Evolutionary conservation across 2,888 invertebrate genomes (phyloP), one percentile per base, ranked within the genome.

Genomic region (Labia minor): DNA sequence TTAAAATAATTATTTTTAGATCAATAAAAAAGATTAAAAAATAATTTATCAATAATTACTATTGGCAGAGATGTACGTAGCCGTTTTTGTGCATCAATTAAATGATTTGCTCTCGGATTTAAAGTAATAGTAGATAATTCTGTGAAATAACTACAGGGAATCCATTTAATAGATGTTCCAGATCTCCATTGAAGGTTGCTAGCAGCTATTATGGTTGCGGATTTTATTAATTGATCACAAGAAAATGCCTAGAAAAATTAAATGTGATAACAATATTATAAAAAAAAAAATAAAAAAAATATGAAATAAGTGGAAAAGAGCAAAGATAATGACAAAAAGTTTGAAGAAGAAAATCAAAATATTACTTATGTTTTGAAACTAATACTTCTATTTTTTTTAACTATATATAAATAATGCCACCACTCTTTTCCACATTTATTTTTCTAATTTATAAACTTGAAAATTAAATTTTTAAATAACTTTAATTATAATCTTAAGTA

Each of bases 171-270:
- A 1, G 80, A 76, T 69, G 81, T 80, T 72, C 81, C 75, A 8
- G 74, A 73, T 70, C 84, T 77, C 78, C 83, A 83, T 74, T 85
- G 82, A 66, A 89, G 80, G 81, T 89, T 89, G 16, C 80, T 79
- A 72, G 84, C 82, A 0, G 82, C 80, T 1, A 88, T 76, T 6
- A 83, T 73, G 68, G 84, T 81, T 0, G 86, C 85, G 0, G 79
- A 78, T 33, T 82, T 80, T 3, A 88, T 73, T 19, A 84, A 76
- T 69, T 85, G 86, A 70, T 81, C 75, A 65, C 79, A 78, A 33
- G 83, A 79, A 68, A 72, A 73, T 20, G 72, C 71, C 75, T 76
- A 14, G 70, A 63, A 61, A 63, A 64, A 63, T 62, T 61, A 26
- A 63, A n/a, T n/a, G n/a, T n/a, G n/a, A n/a, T n/a, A n/a, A n/a